Percentiles rank a stretch among this genome's conserved stretches.
These are phyloP conservation scores for Microctenopoma steveboyesi DNA, from an alignment of 2,797 vertebrate species.

Conservation along the genomic window DNA sequence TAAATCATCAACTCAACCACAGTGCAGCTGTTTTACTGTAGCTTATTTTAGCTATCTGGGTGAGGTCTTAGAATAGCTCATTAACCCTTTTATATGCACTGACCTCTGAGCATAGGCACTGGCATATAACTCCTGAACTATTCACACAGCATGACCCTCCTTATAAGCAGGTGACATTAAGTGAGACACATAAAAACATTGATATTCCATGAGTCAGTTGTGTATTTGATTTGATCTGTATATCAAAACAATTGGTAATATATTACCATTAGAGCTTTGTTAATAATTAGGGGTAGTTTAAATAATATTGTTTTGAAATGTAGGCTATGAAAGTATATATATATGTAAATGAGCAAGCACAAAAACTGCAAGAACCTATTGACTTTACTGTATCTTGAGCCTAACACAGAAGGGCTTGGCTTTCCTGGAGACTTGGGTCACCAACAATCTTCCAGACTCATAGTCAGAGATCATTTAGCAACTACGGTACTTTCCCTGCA, in stretches of 20 bases:
- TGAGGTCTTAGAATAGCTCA: slow-evolving; percentile 79
- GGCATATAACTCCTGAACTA: slow-evolving; percentile 53
- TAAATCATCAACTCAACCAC: slow-evolving; percentile 60
- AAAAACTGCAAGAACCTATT: slow-evolving; percentile 9
- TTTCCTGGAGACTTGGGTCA: slow-evolving; percentile 60
- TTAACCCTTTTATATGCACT: slow-evolving; percentile 78
- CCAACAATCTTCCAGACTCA: slow-evolving; percentile 73
- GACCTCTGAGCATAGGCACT: slow-evolving; percentile 68
- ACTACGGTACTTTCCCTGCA: slow-evolving; percentile 81
- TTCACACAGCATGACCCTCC: slow-evolving; percentile 46
- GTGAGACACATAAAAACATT: slow-evolving; percentile 45
- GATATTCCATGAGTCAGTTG: background rate
- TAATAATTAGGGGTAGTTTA: background rate
- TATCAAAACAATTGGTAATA: slow-evolving; percentile 1
- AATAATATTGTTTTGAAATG: no score
- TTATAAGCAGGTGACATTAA: slow-evolving; percentile 52
- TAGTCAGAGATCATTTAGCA: slow-evolving; percentile 77
- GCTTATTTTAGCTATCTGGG: slow-evolving; percentile 75
- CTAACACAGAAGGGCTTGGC: slow-evolving; percentile 55
- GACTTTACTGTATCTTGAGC: slow-evolving; percentile 63
- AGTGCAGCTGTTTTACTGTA: slow-evolving; percentile 75
- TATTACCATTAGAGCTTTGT: background rate
- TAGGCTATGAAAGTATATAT: no score
- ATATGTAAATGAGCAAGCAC: background rate
- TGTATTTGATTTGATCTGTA: background rate